A percentile compares a stretch with the other conserved stretches of the same genome.
Evolutionary conservation across 2,797 vertebrate genomes (phyloP).

Genomic region (Champsocephalus gunnari): DNA sequence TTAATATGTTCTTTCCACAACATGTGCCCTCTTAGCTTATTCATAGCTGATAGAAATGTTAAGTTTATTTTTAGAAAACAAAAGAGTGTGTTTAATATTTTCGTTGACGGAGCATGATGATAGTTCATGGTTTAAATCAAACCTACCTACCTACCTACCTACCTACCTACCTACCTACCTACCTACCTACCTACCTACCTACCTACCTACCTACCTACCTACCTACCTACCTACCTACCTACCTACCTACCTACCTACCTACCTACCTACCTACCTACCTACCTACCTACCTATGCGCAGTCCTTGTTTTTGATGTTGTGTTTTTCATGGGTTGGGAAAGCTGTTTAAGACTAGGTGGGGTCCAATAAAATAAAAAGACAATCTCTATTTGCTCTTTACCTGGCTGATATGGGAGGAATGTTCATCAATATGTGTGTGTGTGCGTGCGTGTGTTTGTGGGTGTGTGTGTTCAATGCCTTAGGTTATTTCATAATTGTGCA

Average conservation of each 20-base stretch:
- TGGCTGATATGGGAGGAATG: slow-evolving; percentile 70
- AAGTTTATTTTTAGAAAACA: slow-evolving; percentile 29
- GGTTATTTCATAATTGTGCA: slow-evolving; percentile 5
- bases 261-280: slow-evolving; percentile 23
- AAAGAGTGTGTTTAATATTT: slow-evolving; percentile 29
- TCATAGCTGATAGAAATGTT: background rate
- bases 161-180: slow-evolving; percentile 22
- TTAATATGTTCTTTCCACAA: slow-evolving; percentile 53
- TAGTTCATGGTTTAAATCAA: slow-evolving; percentile 33
- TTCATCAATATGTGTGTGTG: slow-evolving; percentile 17
- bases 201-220: slow-evolving; percentile 37
- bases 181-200: slow-evolving; percentile 26
- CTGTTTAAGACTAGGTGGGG: slow-evolving; percentile 36
- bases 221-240: slow-evolving; percentile 25
- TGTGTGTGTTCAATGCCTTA: background rate
- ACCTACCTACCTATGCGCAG: background rate
- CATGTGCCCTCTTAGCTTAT: slow-evolving; percentile 15
- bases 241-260: slow-evolving; percentile 33
- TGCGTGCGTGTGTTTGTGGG: slow-evolving; percentile 19
- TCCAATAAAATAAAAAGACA: slow-evolving; percentile 33
- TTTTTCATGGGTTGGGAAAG: background rate
- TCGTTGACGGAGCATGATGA: background rate
- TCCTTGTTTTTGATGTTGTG: background rate
- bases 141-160: slow-evolving; percentile 14
- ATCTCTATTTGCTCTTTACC: slow-evolving; percentile 50